Base-by-base conservation (phyloP, 2,797 vertebrate genomes). In the Scolopax bukidnonensis region DNA sequence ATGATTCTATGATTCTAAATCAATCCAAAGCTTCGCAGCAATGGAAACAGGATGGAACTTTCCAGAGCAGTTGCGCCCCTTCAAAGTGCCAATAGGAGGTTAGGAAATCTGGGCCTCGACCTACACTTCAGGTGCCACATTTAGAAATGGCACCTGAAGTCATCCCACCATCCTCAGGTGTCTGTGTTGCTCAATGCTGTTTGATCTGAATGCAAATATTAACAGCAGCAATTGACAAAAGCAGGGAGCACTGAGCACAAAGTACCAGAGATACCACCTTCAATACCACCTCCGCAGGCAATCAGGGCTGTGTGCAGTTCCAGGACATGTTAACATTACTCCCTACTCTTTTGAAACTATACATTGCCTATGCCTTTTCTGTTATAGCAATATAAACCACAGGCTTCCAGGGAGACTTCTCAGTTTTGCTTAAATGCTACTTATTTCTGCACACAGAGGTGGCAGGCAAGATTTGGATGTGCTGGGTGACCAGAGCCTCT, bases 381-480 rank as follows among this genome's bases (percentile, higher is more conserved):
- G 10, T 38, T 61, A 17, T 0, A 16, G 0, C 12, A 0, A 5
- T 14, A 3, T 7, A 71, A 80, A n/a, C 25, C 36, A 53, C 2
- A 0, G 17, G 14, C 40, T 83, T 27, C 28, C 5, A 1, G 7
- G 12, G 9, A 41, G 11, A 64, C 60, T n/a, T 38, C 45, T 60
- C 56, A 5, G 32, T 40, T 79, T 67, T 32, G 16, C 32, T 81
- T 33, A 59, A 74, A 56, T 0, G 19, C 21, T 17, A 7, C 28
- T n/a, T 50, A 17, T n/a, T 70, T 69, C n/a, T 16, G n/a, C 30
- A 16, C 8, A 18, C 30, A 40, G 48, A 47, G 17, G 30, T 1
- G 5, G 32, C 32, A n/a, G 33, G 24, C 7, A 41, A 38, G 36
- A 27, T 75, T 71, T 4, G 23, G 53, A 53, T 2, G 12, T 0